These are phyloP conservation scores for Euphydryas editha DNA, from an alignment of 2,888 invertebrate genomes.

Conservation along the genomic window DNA sequence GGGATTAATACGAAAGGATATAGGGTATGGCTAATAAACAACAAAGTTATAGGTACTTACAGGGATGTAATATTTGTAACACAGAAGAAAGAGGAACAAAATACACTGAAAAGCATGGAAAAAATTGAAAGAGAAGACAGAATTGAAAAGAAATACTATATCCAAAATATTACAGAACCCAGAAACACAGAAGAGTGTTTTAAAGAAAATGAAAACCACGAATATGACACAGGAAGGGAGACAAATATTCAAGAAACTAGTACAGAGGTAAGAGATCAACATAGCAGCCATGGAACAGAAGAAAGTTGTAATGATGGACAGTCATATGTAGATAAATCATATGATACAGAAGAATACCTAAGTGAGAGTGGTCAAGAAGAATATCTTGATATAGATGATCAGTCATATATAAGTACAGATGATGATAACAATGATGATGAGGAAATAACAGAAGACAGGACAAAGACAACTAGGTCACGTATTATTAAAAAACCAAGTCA, in stretches of 20 bases:
- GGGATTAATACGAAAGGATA: constrained; percentile 10
- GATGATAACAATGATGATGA: neutral
- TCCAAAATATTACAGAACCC: neutral
- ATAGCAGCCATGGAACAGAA: neutral
- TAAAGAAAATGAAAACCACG: neutral
- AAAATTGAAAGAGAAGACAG: neutral
- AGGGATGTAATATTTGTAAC: constrained; percentile 1
- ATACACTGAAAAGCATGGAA: neutral
- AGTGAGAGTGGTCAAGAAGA: neutral
- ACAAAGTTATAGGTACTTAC: constrained; percentile 1
- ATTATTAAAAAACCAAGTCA: neutral
- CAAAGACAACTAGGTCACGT: neutral
- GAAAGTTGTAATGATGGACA: neutral
- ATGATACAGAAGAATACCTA: neutral
- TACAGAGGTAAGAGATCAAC: neutral
- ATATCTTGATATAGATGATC: neutral
- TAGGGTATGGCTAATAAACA: neutral
- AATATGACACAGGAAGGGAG: constrained; percentile 1
- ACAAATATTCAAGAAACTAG: neutral
- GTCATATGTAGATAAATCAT: neutral
- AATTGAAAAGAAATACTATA: neutral
- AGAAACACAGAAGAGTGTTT: neutral
- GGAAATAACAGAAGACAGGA: neutral
- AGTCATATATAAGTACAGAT: neutral
- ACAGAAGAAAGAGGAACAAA: neutral